A percentile compares a stretch with the other conserved stretches of the same genome.
phyloP scores from a whole-genome alignment of 2,888 invertebrate species.

The Mesodorylaimus sp. region DNA sequence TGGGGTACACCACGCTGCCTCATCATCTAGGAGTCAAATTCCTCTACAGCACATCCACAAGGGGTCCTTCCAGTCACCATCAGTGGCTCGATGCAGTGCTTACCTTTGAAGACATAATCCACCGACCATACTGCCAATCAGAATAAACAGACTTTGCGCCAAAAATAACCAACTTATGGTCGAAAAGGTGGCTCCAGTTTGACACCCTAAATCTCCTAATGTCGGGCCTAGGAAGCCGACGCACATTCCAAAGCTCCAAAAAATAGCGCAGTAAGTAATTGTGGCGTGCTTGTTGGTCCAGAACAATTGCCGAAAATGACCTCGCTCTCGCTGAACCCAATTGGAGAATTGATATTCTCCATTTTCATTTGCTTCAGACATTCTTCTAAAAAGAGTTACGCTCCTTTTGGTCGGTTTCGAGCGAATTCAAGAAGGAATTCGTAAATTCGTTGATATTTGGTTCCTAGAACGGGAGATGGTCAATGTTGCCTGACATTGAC shows the following conservation, averaged over 20 bases:
- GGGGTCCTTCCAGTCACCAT: no score
- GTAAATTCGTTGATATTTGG: background rate
- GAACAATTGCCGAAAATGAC: constrained; percentile 30
- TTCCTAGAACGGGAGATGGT: no score
- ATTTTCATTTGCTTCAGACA: background rate
- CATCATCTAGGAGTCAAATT: no score
- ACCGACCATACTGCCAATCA: constrained; percentile 35
- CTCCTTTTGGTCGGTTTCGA: background rate
- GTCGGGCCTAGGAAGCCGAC: constrained; percentile 38
- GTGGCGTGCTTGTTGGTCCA: constrained; percentile 32
- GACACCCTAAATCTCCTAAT: constrained; percentile 35
- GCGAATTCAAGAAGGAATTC: background rate
- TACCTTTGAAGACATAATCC: constrained; percentile 34
- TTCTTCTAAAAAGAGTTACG: background rate
- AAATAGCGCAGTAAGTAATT: constrained; percentile 34
- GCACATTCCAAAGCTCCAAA: constrained; percentile 38
- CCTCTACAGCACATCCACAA: no score
- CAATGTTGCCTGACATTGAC: no score
- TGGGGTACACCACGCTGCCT: no score
- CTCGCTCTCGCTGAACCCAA: constrained; percentile 11
- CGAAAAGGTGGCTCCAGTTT: constrained; percentile 32
- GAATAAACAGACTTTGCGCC: constrained; percentile 34
- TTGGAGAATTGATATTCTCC: background rate
- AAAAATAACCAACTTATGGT: constrained; percentile 37
- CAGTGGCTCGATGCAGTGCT: no score